These are phyloP conservation scores for Drosophila kanekoi DNA, from an alignment of 2,888 invertebrate species.

Conservation along the genomic window DNA sequence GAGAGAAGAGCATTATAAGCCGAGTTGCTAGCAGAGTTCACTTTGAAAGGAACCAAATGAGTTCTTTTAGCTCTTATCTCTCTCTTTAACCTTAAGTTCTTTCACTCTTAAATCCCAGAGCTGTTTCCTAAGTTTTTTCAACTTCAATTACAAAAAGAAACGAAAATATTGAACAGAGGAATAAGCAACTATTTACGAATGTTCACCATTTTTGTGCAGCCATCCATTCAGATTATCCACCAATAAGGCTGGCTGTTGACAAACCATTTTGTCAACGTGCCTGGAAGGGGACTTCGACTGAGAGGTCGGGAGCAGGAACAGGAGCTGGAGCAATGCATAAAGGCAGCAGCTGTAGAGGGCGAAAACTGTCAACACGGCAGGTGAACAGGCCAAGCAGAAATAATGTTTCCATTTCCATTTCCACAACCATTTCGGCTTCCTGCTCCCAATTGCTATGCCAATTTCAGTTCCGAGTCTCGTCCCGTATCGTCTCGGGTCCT, in stretches of 20 bases:
- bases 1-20: no score
- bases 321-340: slow-evolving; percentile 11
- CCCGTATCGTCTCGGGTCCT: slow-evolving; percentile 15
- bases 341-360: slow-evolving; percentile 12
- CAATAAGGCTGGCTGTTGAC: neutral
- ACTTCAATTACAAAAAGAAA: no score
- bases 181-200: neutral
- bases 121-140: no score
- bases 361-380: slow-evolving; percentile 16
- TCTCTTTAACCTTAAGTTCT: no score
- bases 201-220: neutral
- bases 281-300: neutral
- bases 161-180: neutral
- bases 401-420: slow-evolving; percentile 9
- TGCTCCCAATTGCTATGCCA: slow-evolving; percentile 10
- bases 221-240: neutral
- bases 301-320: slow-evolving; percentile 6
- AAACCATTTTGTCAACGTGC: slow-evolving; percentile 1
- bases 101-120: no score
- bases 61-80: no score
- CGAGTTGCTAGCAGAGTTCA: neutral
- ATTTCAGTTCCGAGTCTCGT: slow-evolving; percentile 10
- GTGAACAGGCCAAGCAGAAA: slow-evolving; percentile 16
- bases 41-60: neutral
- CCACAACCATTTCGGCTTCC: neutral